Percentiles rank a stretch among this genome's conserved stretches.
These are phyloP conservation scores for Drosophila busckii DNA, from an alignment of 1,140 invertebrate species.

Conservation along the genomic window DNA sequence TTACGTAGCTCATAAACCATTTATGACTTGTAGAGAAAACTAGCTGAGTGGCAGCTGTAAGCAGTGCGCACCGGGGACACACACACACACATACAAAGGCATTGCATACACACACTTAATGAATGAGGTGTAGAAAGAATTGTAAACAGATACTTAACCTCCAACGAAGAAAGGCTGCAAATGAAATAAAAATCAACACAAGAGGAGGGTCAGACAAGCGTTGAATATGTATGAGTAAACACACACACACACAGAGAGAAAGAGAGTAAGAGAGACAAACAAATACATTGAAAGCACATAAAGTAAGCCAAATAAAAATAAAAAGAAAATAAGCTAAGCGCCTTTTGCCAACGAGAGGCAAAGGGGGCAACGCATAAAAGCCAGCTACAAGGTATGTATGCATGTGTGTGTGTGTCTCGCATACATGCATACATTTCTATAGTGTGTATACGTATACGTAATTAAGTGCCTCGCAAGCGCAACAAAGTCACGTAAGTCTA, in stretches of 20 bases:
- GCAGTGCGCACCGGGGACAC: slow-evolving; percentile 9
- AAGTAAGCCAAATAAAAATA: slow-evolving; percentile 54
- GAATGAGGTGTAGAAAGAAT: slow-evolving; percentile 56
- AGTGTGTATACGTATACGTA: slow-evolving; percentile 26
- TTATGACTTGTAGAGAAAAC: no score
- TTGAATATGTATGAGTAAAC: slow-evolving; percentile 35
- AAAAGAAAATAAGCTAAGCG: slow-evolving; percentile 61
- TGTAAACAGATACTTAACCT: slow-evolving; percentile 67
- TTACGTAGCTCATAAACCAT: no score
- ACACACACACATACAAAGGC: slow-evolving; percentile 22
- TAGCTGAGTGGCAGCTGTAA: slow-evolving; percentile 29
- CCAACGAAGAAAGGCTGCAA: slow-evolving; percentile 49
- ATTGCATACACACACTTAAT: slow-evolving; percentile 40
- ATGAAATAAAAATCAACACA: slow-evolving; percentile 61
- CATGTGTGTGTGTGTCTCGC: slow-evolving; percentile 8
- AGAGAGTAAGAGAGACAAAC: neutral
- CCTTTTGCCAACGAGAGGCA: no score
- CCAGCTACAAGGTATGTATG: slow-evolving; percentile 16
- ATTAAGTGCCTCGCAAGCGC: slow-evolving; percentile 54
- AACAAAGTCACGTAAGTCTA: slow-evolving; percentile 65
- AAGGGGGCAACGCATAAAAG: slow-evolving; percentile 1
- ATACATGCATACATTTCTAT: slow-evolving; percentile 1
- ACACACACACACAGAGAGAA: neutral
- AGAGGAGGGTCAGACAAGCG: slow-evolving; percentile 16
- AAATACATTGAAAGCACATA: slow-evolving; percentile 4